Conservation (phyloP, 2,888 invertebrate genomes). For the Anodontia alba region DNA sequence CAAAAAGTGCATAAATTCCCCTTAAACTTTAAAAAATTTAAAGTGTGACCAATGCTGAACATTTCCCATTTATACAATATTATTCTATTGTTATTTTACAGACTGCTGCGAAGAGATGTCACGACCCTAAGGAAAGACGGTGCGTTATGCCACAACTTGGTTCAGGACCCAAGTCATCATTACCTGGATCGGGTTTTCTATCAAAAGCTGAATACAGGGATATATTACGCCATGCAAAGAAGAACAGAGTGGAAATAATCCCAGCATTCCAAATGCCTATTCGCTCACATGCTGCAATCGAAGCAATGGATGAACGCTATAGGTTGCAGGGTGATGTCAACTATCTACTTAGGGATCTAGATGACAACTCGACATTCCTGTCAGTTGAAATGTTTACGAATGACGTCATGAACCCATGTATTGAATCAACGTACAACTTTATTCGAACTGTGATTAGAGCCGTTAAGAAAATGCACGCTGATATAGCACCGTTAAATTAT, state of each 20-base stretch:
- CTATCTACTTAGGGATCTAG: conserved; percentile 58
- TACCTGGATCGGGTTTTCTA: conserved; percentile 75
- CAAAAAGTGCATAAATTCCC: too few species aligned
- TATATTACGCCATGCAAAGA: conserved; percentile 70
- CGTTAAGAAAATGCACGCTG: conserved; percentile 65
- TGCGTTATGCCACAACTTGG: conserved; percentile 75
- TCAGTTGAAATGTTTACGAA: conserved; percentile 80
- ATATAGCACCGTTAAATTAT: conserved; percentile 65
- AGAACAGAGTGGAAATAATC: conserved; percentile 76
- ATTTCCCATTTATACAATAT: too few species aligned
- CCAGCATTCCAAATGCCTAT: conserved; percentile 81
- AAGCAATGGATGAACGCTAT: conserved; percentile 75
- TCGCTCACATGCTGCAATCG: conserved; percentile 78
- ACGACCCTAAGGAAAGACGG: conserved; percentile 59
- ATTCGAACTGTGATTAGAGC: conserved; percentile 74
- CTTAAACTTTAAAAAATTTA: too few species aligned
- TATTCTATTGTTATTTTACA: neutral
- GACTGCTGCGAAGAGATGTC: conserved; percentile 59
- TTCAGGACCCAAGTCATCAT: conserved; percentile 65
- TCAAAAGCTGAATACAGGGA: conserved; percentile 72
- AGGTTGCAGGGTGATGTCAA: conserved; percentile 61
- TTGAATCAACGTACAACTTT: conserved; percentile 78
- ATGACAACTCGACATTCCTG: conserved; percentile 61
- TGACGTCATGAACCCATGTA: conserved; percentile 81
- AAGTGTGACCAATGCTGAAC: too few species aligned